phyloP scores from a whole-genome alignment of 2,113 vertebrate genomes.

The Microcebus jonahi region DNA sequence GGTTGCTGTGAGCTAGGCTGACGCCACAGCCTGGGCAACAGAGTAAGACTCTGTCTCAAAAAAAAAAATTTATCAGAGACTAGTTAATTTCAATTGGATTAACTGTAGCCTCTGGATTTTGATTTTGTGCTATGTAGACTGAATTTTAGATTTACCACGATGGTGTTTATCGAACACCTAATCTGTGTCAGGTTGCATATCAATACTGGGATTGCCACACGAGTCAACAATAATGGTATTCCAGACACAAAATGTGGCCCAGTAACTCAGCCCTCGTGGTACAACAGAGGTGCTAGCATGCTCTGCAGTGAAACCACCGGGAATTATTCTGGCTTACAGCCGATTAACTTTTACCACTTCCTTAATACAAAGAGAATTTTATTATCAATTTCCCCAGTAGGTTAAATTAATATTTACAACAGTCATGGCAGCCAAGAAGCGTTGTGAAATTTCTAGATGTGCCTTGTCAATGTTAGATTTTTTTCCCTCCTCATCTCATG shows the following conservation, averaged over 20 bases:
- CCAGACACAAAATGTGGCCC: fast-evolving
- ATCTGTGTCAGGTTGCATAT: neutral
- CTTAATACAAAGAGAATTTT: slow-evolving; percentile 58
- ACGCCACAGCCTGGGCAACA: too few species aligned
- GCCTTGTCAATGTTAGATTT: neutral
- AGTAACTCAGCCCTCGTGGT: neutral
- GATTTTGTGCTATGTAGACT: neutral
- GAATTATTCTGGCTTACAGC: slow-evolving; percentile 11
- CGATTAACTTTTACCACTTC: slow-evolving; percentile 60
- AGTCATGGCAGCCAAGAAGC: neutral
- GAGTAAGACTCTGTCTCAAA: too few species aligned
- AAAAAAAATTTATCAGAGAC: neutral
- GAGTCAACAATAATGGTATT: neutral
- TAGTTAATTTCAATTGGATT: neutral
- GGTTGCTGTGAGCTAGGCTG: too few species aligned
- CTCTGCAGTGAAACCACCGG: neutral
- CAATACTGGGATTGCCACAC: neutral
- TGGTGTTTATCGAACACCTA: neutral
- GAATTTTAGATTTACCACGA: too few species aligned
- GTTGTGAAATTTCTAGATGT: neutral
- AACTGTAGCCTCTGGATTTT: neutral
- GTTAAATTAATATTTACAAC: slow-evolving; percentile 60
- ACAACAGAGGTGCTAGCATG: neutral
- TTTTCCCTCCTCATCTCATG: neutral
- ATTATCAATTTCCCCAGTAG: slow-evolving; percentile 53